Evolutionary conservation across 2,113 vertebrate species (phyloP), one percentile per base, ranked within the genome.

Genomic region (Austrofundulus limnaeus): DNA sequence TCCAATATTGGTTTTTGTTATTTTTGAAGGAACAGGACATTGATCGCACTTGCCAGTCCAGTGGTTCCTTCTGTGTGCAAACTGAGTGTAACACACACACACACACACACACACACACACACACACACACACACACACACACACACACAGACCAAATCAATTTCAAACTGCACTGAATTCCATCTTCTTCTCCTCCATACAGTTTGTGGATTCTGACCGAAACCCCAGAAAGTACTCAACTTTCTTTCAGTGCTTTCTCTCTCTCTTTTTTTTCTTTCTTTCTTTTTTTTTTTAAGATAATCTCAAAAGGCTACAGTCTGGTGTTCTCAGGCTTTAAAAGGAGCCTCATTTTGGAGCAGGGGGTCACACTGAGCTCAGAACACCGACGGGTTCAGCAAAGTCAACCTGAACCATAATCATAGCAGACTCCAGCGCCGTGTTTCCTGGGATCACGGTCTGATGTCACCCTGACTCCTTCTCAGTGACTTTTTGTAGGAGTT

Each of bases 401-500:
- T 73, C 47, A 11, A 47, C 16, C 59, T 48, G 43, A 59, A 4
- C 19, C 11, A 25, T 78, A 64, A 81, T 75, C 63, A 75, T 20
- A 25, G 57, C 1, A 0, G 31, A 52, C 58, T 17, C 45, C 48
- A 49, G n/a, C 13, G 45, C 52, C 58, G 12, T 48, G 61, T 68
- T 66, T 56, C 34, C 0, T 20, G 62, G 65, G 66, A 74, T 68
- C 76, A 10, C 71, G 31, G 61, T 81, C 41, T 43, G 62, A 70
- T 67, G 72, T 80, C 71, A 72, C 53, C n/a, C 60, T 43, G 55
- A 83, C 72, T 77, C 69, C 62, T 10, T 79, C 58, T 63, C 55
- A 5, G 75, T 77, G 67, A 77, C 61, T 78, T 57, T 77, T 65
- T 85, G 66, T 80, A 64, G 59, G 20, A 51, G 62, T 72, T 74